Base-by-base conservation (phyloP, 1,140 invertebrate species). In the Sinonovacula constricta region DNA sequence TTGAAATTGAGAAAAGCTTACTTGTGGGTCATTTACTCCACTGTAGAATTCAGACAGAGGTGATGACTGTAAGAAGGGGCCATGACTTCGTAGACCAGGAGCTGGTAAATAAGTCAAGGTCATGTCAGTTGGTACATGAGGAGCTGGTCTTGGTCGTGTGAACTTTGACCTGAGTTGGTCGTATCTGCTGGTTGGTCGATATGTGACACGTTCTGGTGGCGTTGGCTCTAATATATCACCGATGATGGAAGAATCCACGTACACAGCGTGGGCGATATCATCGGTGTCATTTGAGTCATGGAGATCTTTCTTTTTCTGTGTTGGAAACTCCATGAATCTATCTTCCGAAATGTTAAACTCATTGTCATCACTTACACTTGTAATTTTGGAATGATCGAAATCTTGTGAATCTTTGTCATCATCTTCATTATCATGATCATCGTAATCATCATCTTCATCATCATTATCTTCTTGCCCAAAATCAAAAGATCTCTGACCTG, bases 321-420 rank as follows among this genome's bases (percentile, higher is more conserved):
- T 49, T 57, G 66, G 66, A 63, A 78, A 78, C 2, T 78, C 75
- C 75, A 69, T 69, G 33, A 68, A 78, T 31, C 70, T 30, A 34
- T 78, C 75, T 22, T 53, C 24, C 15, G 75, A 78, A 0, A 78
- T 54, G 59, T 77, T 77, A 5, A 60, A 51, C 33, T 78, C 75
- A 63, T 36, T 76, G 22, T 78, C 75, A 53, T 78, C 75, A 69
- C 75, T 78, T 5, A 78, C 65, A 59, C 74, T 77, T 22, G 30
- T 24, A 45, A 59, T 26, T 28, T 68, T 63, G 15, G n/a, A 28
- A 12, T 72, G 39, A 51, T 45, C 53, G 12, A 34, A 15, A 34
- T 56, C 62, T 36, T 77, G 36, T 7, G 49, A 12, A 24, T 68
- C 15, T 24, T 14, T 53, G 14, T 53, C 22, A 14, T 51, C 39